Evolutionary conservation across 2,797 vertebrate species (phyloP), one percentile per base, ranked within the genome.

Genomic region (Coilia nasus): DNA sequence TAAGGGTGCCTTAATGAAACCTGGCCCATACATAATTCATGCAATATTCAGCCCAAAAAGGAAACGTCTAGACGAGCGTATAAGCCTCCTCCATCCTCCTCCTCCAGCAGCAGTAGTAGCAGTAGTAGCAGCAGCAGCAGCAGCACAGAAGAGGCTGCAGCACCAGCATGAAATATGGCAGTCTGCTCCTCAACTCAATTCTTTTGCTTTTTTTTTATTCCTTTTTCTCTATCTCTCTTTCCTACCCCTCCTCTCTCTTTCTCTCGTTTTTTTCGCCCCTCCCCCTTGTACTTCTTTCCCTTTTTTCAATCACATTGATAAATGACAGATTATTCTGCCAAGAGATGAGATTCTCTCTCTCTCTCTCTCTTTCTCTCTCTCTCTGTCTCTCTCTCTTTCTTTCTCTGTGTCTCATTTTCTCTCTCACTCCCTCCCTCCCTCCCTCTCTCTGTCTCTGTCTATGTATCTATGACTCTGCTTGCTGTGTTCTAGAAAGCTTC

Each of bases 1-100:
- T 94, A 94, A 92, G 88, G 90, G 90, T 87, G 86, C 87, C 89
- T 85, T 91, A 94, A 95, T 94, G 93, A 93, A 94, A 93, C 90
- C 91, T 90, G 57, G 89, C 71, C 88, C 92, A 95, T 96, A 93
- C 93, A 96, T 96, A 94, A 96, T 96, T 95, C 91, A 96, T 95
- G 89, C 87, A 90, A 92, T 91, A 93, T 92, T 93, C 90, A 90
- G 86, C 84, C 83, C 81, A 87, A 84, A 88, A 90, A 91, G 87
- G 83, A 87, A 85, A 88, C 60, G 93, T 95, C 94, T 94, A 94
- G 94, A 95, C 93, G 12, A 88, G 85, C 85, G 81, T 75, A 56
- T 28, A 81, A 84, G 50, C 85, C 81, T 67, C 62, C 62, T 71
- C 64, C 64, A 75, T 75, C 28, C 67, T 28, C 62, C 62, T n/a